Percentiles rank a stretch among this genome's conserved stretches.
Evolutionary conservation across 1,140 invertebrate species (phyloP).

Genomic region (Saxidomus purpurata): DNA sequence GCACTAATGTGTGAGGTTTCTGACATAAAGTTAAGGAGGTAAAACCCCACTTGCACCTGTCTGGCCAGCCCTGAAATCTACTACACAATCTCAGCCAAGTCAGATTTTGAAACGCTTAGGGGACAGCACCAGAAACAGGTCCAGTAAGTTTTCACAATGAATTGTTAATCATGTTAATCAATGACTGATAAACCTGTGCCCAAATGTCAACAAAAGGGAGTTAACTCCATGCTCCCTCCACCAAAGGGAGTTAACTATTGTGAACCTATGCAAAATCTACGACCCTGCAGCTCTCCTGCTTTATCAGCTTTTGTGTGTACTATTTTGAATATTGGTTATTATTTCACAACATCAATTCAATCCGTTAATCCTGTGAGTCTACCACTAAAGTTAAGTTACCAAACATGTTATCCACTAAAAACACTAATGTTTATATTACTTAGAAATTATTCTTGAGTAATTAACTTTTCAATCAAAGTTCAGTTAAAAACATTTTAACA

Average conservation of each 20-base stretch:
- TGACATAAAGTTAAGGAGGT: too few relatives aligned
- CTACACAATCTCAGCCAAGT: too few relatives aligned
- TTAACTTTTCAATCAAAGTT: too few relatives aligned
- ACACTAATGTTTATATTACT: too few relatives aligned
- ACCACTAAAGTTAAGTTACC: neutral
- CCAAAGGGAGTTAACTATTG: constrained; percentile 36
- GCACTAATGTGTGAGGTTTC: too few relatives aligned
- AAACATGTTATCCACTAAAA: too few relatives aligned
- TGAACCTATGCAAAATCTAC: neutral
- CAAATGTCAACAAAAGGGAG: neutral
- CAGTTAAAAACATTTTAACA: too few relatives aligned
- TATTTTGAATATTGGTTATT: constrained; percentile 2
- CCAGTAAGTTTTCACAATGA: neutral
- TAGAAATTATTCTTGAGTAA: too few relatives aligned
- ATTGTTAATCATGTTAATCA: constrained; percentile 13
- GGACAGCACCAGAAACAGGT: too few relatives aligned
- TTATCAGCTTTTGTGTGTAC: neutral
- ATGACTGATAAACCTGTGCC: neutral
- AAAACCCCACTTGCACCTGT: too few relatives aligned
- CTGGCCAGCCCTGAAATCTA: too few relatives aligned
- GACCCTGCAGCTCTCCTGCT: constrained; percentile 37
- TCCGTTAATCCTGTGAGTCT: constrained; percentile 40
- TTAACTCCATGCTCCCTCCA: neutral
- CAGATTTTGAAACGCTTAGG: too few relatives aligned
- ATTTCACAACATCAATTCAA: constrained; percentile 42